Conservation (phyloP, 1,140 invertebrate genomes). For the Branchinecta lindahli region DNA sequence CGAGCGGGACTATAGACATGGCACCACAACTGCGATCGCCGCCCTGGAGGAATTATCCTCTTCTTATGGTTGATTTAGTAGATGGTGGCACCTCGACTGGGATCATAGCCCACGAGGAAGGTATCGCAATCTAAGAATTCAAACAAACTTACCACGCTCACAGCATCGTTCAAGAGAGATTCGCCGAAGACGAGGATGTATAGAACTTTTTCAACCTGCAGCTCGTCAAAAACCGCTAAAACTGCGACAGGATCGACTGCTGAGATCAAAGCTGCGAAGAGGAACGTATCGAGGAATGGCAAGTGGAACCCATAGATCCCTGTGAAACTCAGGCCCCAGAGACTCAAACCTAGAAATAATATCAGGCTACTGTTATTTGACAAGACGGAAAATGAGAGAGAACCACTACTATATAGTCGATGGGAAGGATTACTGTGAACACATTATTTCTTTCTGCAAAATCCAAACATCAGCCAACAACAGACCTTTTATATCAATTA, state of each 20-base stretch:
- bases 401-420: no score
- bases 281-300: conserved; percentile 68
- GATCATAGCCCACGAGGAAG: conserved; percentile 4
- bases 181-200: conserved; percentile 99
- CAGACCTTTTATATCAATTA: no score
- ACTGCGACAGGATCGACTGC: conserved; percentile 97
- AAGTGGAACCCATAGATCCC: conserved; percentile 65
- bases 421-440: no score
- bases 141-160: conserved; percentile 57
- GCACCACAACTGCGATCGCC: neutral
- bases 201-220: conserved; percentile 94
- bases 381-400: neutral
- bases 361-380: neutral
- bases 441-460: no score
- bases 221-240: conserved; percentile 95
- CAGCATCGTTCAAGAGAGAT: conserved; percentile 89
- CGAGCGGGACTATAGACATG: no score
- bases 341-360: conserved; percentile 47
- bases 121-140: neutral
- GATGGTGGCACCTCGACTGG: neutral
- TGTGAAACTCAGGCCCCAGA: conserved; percentile 65
- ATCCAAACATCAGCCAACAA: no score
- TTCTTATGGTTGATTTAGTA: neutral
- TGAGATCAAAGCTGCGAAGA: conserved; percentile 89
- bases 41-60: neutral